Evolutionary conservation across 2,797 vertebrate species (phyloP), one percentile per base, ranked within the genome.

Genomic region (Melanogrammus aeglefinus): DNA sequence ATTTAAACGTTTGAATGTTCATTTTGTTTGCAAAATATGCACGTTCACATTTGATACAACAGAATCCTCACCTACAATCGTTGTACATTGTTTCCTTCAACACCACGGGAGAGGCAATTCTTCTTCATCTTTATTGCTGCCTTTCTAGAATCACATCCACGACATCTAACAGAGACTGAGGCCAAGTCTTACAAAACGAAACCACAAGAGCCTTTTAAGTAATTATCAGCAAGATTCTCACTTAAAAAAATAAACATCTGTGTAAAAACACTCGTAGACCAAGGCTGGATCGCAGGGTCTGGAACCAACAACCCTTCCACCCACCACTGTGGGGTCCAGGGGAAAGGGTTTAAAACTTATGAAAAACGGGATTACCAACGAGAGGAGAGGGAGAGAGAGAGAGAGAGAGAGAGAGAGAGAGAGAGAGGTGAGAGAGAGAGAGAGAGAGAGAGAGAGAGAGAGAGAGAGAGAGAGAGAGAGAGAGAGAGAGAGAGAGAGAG

Each of bases 181-280:
- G 31, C 31, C 31, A 33, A 33, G 7, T 21, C 51, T 57, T 57
- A 57, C 18, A 57, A 57, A 66, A 66, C 10, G 1, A 66, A 66
- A 66, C 51, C 18, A 57, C 18, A 66, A 27, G 21, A 63, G 57
- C 2, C 57, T 66, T 66, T 66, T 66, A 66, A 66, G 57, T 66
- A 66, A 66, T 66, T 66, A 66, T 66, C 57, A 14, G 72, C n/a
- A 66, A 51, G 38, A 63, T 70, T n/a, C 16, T 66, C 7, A 8
- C 16, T 79, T 86, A 82, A 0, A 78, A 82, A 83, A 83, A 81
- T 87, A 79, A 72, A 66, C 57, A 66, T 66, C 57, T 66, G n/a
- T 66, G 57, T 66, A 66, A 66, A 66, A 66, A 66, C n/a, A 8
- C 57, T 66, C 57, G 3, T 66, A 24, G n/a, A 66, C 57, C n/a